Base-by-base conservation (phyloP, 2,888 invertebrate genomes). In the Mythimna ferrago region DNA sequence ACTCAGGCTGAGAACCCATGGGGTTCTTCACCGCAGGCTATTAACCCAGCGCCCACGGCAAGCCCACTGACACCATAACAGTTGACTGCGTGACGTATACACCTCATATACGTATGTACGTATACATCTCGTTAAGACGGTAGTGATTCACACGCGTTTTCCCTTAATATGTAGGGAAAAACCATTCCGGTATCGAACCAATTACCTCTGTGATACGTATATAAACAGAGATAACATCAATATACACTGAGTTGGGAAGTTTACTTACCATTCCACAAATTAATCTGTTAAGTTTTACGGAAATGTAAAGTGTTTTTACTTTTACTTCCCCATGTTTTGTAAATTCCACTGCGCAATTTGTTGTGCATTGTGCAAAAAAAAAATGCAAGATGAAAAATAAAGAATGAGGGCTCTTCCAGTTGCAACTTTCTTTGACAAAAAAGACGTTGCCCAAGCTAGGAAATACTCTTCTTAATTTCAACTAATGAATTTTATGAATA, bases 61-160 rank as follows among this genome's bases (percentile, higher is more conserved):
- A 58, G 67, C 65, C 81, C 51, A 71, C 77, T 51, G 58, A 68
- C 73, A 73, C 81, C 71, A 68, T 81, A 77, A 44, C 26, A 41
- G 57, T 64, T 16, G 16, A 44, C n/a, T 16, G 54, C 26, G 19
- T 71, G 57, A 79, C 66, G 64, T 66, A 56, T 66, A 69, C 71
- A 80, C 51, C 48, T 41, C 19, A 11, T 2, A 65, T 2, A 68
- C 63, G 62, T 26, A 26, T 26, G 1, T 26, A 26, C 26, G 26
- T 26, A 26, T 26, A 26, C 26, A 26, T 26, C 26, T 26, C 26
- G 26, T 26, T 26, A 26, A 60, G 56, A 56, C 16, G 19, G 26
- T n/a, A 53, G 21, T 80, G 73, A 77, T 19, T 81, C 73, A 81
- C 54, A 2, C 14, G 41, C 11, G 51, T 51, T 76, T 76, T 80